Evolutionary conservation across 1,140 invertebrate genomes (phyloP).

Genomic region (Rhynchophorus ferrugineus): DNA sequence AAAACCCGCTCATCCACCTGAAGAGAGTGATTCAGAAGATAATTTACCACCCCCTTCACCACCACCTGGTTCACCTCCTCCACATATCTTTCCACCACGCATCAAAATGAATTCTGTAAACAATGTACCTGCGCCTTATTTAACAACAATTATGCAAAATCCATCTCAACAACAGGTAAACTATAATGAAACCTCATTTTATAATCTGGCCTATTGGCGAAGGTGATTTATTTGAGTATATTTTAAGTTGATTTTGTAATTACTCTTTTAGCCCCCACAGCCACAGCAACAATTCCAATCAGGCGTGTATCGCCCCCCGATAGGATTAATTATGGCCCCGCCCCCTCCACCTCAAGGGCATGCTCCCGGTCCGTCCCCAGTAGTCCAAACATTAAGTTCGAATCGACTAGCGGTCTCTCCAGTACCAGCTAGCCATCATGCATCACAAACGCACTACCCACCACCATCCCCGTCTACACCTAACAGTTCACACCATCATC

Average conservation of each 20-base stretch:
- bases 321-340: conserved; percentile 12
- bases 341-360: conserved; percentile 10
- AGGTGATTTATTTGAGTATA: too few relatives aligned
- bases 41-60: conserved; percentile 49
- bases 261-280: conserved; percentile 1
- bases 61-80: conserved; percentile 50
- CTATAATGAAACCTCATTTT: not conserved
- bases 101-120: conserved; percentile 33
- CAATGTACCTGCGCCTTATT: conserved; percentile 25
- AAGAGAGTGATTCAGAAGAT: conserved; percentile 44
- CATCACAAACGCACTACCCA: not conserved
- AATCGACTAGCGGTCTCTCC: not conserved
- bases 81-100: conserved; percentile 46
- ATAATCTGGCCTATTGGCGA: too few relatives aligned
- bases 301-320: conserved; percentile 3
- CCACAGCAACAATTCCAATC: conserved; percentile 5
- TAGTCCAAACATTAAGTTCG: not conserved
- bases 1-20: conserved; percentile 11
- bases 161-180: conserved; percentile 10
- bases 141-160: conserved; percentile 15
- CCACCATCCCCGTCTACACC: not conserved
- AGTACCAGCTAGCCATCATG: not conserved
- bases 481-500: not conserved
- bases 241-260: too few relatives aligned
- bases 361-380: not conserved